Evolutionary conservation across 35 echinoderm and acorn worm species (phyloP).

Genomic region (Strongylocentrotus purpuratus): DNA sequence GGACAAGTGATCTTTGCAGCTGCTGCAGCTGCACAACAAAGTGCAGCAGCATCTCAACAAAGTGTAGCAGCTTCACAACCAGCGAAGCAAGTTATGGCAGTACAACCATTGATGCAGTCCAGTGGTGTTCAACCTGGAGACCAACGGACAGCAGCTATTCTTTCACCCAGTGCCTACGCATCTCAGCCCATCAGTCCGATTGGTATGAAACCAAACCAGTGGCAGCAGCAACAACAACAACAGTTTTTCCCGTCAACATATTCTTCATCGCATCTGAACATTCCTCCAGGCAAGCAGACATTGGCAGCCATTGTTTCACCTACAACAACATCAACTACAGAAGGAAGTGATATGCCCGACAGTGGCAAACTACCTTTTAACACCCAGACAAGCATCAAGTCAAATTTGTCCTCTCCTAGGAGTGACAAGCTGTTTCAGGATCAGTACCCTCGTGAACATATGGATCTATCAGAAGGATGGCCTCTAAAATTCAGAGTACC

Average conservation of each 20-base stretch:
- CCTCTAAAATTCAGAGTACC: constrained; percentile 82
- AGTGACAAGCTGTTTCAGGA: constrained; percentile 55
- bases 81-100: constrained; percentile 26
- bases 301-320: constrained; percentile 47
- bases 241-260: neutral
- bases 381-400: neutral
- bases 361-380: neutral
- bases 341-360: constrained; percentile 37
- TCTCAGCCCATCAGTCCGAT: constrained; percentile 25
- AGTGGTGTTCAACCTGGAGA: neutral
- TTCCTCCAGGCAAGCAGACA: constrained; percentile 9
- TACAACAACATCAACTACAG: constrained; percentile 47
- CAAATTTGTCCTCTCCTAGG: neutral
- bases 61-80: neutral
- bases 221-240: constrained; percentile 31
- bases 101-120: constrained; percentile 32
- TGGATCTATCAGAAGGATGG: constrained; percentile 80
- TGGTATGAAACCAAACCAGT: constrained; percentile 41
- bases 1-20: constrained; percentile 9
- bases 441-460: constrained; percentile 69
- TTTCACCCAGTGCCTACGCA: neutral
- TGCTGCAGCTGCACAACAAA: neutral
- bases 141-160: constrained; percentile 25
- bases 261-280: constrained; percentile 7
- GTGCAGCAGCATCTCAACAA: constrained; percentile 8